phyloP scores from a whole-genome alignment of 2,113 vertebrate species.

The Bujurquina vittata region DNA sequence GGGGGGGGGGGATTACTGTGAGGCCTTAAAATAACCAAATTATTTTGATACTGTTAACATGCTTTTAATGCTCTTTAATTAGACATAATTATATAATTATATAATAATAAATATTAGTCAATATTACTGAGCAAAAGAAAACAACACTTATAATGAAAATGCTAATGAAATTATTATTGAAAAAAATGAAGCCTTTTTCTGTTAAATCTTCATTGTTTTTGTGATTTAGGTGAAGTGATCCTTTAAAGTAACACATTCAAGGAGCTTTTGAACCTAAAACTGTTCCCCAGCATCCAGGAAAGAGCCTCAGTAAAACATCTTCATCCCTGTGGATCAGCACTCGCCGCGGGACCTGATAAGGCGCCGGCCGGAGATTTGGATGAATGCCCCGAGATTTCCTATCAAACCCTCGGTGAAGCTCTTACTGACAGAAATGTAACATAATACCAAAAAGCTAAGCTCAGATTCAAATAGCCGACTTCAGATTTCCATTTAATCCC shows the following conservation, averaged over 20 bases:
- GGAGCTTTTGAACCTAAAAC: background rate
- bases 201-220: background rate
- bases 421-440: background rate
- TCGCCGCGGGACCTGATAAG: background rate
- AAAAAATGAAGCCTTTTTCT: background rate
- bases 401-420: background rate
- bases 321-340: background rate
- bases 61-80: background rate
- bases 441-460: background rate
- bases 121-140: background rate
- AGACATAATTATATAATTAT: no score
- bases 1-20: no score
- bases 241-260: background rate
- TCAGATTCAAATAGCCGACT: background rate
- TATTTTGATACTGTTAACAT: background rate
- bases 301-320: background rate
- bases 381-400: background rate
- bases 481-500: conserved; percentile 2
- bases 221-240: background rate
- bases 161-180: background rate
- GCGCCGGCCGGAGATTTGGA: background rate
- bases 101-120: no score
- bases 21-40: no score
- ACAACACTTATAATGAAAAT: background rate
- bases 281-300: background rate